Evolutionary conservation across 1,140 invertebrate species (phyloP), one percentile per base, ranked within the genome.

Genomic region (Drosophila nikananu): DNA sequence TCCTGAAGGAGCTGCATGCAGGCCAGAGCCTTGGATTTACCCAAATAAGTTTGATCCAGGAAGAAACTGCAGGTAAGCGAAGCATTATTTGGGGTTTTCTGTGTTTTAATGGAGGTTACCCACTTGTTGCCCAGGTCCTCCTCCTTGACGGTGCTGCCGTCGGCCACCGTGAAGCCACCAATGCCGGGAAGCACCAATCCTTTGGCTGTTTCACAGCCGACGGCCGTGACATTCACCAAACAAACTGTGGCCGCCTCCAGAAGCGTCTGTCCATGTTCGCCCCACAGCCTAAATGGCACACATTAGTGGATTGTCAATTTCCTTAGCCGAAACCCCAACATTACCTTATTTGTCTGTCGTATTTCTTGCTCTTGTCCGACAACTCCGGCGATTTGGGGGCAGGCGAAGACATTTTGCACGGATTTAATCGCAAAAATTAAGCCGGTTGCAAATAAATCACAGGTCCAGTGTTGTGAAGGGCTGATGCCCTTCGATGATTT

Each of bases 161-260:
- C 99, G 10, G 99, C 96, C 81, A 99, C 98, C 1, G 98, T 99
- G 80, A 99, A 98, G n/a, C 97, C 96, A 65, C 98, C 98, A 86
- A 99, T 96, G 15, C 98, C 98, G 60, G 99, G 98, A 35, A 99
- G 94, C 19, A 99, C 96, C 13, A 99, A 94, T 54, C 97, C 98
- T 94, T 99, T 99, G 25, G 99, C 93, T 59, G 98, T 96, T 95
- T 99, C 99, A 46, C 98, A 99, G 35, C 98, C 98, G 58, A 98
- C 95, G 12, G 97, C 98, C 62, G 96, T 98, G 3, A 98, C 98
- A 94, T 99, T 99, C 72, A 99, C 97, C 7, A 99, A 91, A 93
- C 99, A 99, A 86, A 99, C 95, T 93, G 97, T 96, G 30, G 98
- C 96, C 58, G 94, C 94, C 95, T 99, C 98, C 44, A 99, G 94